Percentiles rank a stretch among this genome's conserved stretches.
Evolutionary conservation across 2,888 invertebrate genomes (phyloP).

Genomic region (Cantharis lateralis): DNA sequence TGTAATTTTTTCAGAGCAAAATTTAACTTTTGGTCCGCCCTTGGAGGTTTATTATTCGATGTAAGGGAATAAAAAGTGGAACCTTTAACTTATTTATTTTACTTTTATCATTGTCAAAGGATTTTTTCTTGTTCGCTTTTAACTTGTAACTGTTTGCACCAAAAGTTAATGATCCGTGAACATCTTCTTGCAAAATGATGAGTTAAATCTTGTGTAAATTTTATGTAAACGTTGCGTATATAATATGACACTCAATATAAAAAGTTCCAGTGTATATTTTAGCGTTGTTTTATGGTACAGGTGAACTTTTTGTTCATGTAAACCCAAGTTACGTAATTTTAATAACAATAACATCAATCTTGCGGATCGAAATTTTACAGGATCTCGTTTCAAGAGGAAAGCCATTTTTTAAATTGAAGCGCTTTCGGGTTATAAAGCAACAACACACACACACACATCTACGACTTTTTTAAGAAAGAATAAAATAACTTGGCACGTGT

Average conservation of each 20-base stretch:
- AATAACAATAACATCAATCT: background rate
- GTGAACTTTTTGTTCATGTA: background rate
- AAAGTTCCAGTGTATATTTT: slow-evolving; percentile 15
- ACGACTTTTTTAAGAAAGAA: background rate
- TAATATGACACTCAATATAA: slow-evolving; percentile 15
- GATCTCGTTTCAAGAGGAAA: slow-evolving; percentile 15
- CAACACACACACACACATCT: background rate
- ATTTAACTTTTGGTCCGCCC: background rate
- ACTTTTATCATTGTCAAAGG: background rate
- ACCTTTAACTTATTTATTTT: background rate
- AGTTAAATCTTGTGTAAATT: slow-evolving; percentile 23
- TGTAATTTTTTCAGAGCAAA: no score
- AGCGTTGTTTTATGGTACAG: background rate
- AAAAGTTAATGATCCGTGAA: slow-evolving; percentile 22
- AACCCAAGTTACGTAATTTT: background rate
- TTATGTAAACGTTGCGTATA: slow-evolving; percentile 19
- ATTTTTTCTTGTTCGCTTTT: slow-evolving; percentile 1
- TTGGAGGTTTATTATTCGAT: background rate
- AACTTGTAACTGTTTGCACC: slow-evolving; percentile 12
- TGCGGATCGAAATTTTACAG: background rate
- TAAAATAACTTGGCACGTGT: slow-evolving; percentile 27
- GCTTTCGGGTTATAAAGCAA: slow-evolving; percentile 19
- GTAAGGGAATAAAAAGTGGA: background rate
- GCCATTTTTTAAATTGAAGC: slow-evolving; percentile 19
- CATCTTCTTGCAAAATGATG: slow-evolving; percentile 15